These are phyloP conservation scores for Philaenus spumarius DNA, from an alignment of 1,140 invertebrate species.

Conservation along the genomic window DNA sequence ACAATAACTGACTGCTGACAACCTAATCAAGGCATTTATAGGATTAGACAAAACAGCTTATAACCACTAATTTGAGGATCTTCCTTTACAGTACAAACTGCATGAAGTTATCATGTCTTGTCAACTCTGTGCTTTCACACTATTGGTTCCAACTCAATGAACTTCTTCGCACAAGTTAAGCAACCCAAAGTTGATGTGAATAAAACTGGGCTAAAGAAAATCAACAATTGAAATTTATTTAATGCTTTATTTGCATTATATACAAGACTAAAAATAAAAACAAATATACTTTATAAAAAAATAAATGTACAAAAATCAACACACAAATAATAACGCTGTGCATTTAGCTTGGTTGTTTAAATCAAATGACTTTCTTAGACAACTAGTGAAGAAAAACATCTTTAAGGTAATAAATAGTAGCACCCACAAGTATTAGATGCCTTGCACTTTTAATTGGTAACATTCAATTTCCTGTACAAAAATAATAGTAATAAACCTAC, in stretches of 20 bases:
- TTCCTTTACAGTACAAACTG: not conserved
- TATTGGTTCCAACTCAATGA: not conserved
- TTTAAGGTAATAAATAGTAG: too few relatives aligned
- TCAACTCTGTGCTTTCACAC: not conserved
- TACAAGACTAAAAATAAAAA: not conserved
- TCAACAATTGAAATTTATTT: not conserved
- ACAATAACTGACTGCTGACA: too few relatives aligned
- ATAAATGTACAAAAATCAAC: slow-evolving; percentile 10
- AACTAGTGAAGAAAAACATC: too few relatives aligned
- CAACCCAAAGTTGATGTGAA: not conserved
- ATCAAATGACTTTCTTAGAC: too few relatives aligned
- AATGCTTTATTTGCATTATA: slow-evolving; percentile 6
- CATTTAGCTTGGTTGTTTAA: too few relatives aligned
- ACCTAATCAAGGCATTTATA: too few relatives aligned
- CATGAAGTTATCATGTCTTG: not conserved
- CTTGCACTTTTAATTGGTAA: not conserved
- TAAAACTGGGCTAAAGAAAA: too few relatives aligned
- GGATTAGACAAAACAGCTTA: too few relatives aligned
- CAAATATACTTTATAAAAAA: not conserved
- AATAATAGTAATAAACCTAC: too few relatives aligned
- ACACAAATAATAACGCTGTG: too few relatives aligned
- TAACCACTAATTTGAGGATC: not conserved
- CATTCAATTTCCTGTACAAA: not conserved
- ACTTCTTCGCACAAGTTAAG: not conserved
- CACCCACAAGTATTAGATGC: not conserved